These are phyloP conservation scores for Enhydra lutris DNA, from an alignment of 2,113 vertebrate species.

Conservation along the genomic window DNA sequence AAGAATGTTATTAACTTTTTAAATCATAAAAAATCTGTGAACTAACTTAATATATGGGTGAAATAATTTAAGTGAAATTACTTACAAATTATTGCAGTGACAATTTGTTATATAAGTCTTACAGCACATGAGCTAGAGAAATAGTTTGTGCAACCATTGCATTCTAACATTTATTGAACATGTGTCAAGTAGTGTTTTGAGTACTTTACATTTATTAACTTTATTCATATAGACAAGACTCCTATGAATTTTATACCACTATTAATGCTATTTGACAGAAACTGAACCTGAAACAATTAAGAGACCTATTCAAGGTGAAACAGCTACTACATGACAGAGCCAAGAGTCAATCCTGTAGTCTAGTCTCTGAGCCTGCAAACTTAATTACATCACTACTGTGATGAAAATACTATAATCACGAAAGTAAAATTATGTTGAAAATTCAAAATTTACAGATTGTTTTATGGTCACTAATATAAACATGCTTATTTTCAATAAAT, in stretches of 20 bases:
- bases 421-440: not conserved
- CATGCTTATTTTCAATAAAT: not conserved
- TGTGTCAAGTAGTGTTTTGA: not conserved
- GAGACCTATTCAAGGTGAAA: not conserved
- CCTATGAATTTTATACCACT: not conserved
- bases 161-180: not conserved
- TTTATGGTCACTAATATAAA: not conserved
- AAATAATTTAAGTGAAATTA: not conserved
- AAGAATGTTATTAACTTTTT: not conserved
- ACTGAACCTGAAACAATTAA: not conserved
- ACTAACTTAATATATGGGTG: not conserved
- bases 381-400: not conserved
- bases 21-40: not conserved
- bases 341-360: not conserved
- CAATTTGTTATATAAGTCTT: not conserved
- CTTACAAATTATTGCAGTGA: not conserved
- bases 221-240: not conserved
- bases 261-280: constrained; percentile 12
- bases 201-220: not conserved
- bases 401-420: not conserved
- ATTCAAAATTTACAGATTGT: not conserved
- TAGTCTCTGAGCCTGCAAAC: not conserved
- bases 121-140: not conserved
- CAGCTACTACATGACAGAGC: not conserved
- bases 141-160: not conserved